Percentiles rank a stretch among this genome's conserved stretches.
Conservation (phyloP, 2,888 invertebrate genomes). For the Dysmachus trigonus region DNA sequence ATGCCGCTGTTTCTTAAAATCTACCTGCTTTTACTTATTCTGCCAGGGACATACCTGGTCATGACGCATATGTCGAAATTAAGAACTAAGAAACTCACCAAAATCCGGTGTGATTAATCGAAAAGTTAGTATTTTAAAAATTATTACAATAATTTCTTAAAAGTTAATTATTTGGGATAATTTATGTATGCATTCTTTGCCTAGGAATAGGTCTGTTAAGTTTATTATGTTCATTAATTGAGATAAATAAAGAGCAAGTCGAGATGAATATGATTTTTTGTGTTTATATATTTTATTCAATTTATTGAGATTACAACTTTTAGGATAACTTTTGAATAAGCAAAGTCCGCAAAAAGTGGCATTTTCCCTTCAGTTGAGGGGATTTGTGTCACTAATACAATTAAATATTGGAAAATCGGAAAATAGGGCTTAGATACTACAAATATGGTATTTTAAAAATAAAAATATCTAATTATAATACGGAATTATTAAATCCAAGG, state of each 20-base stretch:
- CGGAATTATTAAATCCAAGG: too few relatives aligned
- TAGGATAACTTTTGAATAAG: too few relatives aligned
- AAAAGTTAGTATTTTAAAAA: neutral
- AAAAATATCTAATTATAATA: too few relatives aligned
- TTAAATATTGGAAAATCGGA: too few relatives aligned
- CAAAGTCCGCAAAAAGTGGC: too few relatives aligned
- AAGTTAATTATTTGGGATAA: neutral
- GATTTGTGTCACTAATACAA: too few relatives aligned
- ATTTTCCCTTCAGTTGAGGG: too few relatives aligned
- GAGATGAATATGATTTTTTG: too few relatives aligned
- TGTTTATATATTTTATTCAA: too few relatives aligned
- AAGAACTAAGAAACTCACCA: conserved; percentile 73
- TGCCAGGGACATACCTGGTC: conserved; percentile 79
- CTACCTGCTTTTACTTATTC: conserved; percentile 78
- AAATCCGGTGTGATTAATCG: neutral
- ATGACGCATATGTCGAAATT: conserved; percentile 87
- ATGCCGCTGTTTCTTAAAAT: conserved; percentile 81
- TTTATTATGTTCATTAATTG: neutral
- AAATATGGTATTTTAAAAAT: too few relatives aligned
- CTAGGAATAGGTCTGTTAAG: neutral
- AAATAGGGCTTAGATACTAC: too few relatives aligned
- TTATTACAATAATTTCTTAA: neutral
- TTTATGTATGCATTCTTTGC: neutral
- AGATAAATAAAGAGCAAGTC: neutral
- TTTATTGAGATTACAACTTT: too few relatives aligned